Evolutionary conservation across 1,140 invertebrate genomes (phyloP).

Genomic region (Leptopilina clavipes): DNA sequence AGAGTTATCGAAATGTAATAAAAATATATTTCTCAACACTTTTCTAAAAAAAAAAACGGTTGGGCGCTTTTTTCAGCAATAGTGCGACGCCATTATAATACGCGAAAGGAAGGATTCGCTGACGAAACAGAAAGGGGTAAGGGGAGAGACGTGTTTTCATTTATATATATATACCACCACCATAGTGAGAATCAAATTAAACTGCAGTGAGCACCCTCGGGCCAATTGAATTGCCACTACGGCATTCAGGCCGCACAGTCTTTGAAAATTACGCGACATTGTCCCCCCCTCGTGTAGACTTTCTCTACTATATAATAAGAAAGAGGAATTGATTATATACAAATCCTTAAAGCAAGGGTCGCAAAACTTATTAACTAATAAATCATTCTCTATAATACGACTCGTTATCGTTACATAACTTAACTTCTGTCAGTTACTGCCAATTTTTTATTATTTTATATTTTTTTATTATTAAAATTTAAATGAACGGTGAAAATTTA

Average conservation of each 20-base stretch:
- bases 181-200: slow-evolving; percentile 50
- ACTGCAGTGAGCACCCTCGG: slow-evolving; percentile 48
- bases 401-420: not conserved
- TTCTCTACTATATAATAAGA: not conserved
- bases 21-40: too few relatives aligned
- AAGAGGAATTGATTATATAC: slow-evolving; percentile 1
- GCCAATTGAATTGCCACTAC: slow-evolving; percentile 55
- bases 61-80: too few relatives aligned
- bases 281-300: slow-evolving; percentile 33
- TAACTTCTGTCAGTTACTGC: too few relatives aligned
- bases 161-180: slow-evolving; percentile 8
- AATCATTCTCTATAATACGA: not conserved
- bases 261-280: slow-evolving; percentile 62
- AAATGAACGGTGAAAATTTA: too few relatives aligned
- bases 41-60: too few relatives aligned
- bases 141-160: slow-evolving; percentile 30
- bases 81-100: slow-evolving; percentile 9
- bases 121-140: slow-evolving; percentile 38
- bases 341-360: not conserved
- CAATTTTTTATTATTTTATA: too few relatives aligned
- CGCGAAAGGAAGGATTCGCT: slow-evolving; percentile 24
- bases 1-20: too few relatives aligned
- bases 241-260: slow-evolving; percentile 38
- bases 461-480: too few relatives aligned
- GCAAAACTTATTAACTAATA: not conserved